Conservation (phyloP, 2,113 vertebrate species). For the Micronisus gabar region DNA sequence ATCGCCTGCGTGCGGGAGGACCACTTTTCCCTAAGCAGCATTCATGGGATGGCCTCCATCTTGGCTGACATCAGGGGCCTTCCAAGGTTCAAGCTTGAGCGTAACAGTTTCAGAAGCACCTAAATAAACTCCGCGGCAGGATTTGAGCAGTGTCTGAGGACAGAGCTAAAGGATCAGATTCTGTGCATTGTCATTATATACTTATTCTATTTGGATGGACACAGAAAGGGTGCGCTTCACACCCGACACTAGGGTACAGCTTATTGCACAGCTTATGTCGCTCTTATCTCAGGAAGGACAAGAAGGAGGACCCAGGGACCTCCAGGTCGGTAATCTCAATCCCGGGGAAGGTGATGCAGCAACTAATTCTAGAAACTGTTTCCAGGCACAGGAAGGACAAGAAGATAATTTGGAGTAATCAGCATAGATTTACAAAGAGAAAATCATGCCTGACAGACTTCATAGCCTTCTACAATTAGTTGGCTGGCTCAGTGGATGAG, state of each 20-base stretch:
- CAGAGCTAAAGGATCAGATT: background rate
- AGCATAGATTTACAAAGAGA: too few species aligned
- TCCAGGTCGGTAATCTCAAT: too few species aligned
- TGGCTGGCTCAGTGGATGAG: background rate
- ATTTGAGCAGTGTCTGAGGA: background rate
- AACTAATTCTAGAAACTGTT: too few species aligned
- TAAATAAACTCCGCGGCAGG: background rate
- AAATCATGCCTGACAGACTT: too few species aligned
- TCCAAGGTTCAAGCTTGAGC: background rate
- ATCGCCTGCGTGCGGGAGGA: background rate
- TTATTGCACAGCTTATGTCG: background rate
- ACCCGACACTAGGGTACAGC: accelerated
- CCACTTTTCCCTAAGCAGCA: background rate
- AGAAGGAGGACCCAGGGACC: background rate
- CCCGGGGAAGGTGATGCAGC: too few species aligned
- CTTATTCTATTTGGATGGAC: background rate
- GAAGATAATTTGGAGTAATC: too few species aligned
- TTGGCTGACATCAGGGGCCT: background rate
- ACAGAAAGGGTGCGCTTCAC: background rate
- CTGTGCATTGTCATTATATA: background rate
- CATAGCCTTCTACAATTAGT: too few species aligned
- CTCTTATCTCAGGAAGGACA: background rate
- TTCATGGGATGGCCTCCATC: background rate
- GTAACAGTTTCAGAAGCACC: background rate
- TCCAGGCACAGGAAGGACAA: too few species aligned